Percentiles rank a stretch among this genome's conserved stretches.
These are phyloP conservation scores for Beris morrisii DNA, from an alignment of 2,888 invertebrate genomes.

Conservation along the genomic window DNA sequence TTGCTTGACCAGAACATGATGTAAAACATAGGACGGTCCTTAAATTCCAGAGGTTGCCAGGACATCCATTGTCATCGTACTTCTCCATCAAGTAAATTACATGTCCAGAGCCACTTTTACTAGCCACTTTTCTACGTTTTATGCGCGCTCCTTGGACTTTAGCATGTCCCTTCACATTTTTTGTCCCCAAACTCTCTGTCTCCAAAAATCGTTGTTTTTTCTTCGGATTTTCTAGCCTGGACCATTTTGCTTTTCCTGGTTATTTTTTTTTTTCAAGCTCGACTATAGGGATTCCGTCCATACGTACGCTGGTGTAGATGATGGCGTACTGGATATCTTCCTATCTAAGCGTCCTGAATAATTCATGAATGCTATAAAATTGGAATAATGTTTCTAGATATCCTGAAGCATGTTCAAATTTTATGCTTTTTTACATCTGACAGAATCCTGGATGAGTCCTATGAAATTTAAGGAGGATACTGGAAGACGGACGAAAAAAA, in stretches of 20 bases:
- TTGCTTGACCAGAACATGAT: no score
- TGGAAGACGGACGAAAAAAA: no score
- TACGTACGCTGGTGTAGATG: not conserved
- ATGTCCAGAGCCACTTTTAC: constrained; percentile 9
- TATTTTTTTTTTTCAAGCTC: no score
- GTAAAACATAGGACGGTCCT: no score
- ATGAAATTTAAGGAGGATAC: no score
- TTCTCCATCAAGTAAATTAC: constrained; percentile 17
- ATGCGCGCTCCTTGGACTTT: constrained; percentile 17
- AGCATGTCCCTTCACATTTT: not conserved
- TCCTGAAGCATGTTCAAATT: constrained; percentile 20
- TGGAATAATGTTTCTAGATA: constrained; percentile 23
- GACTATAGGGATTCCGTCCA: not conserved
- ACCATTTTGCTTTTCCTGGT: no score
- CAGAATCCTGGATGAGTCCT: constrained; percentile 3
- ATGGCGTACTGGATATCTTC: constrained; percentile 10
- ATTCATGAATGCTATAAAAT: constrained; percentile 23
- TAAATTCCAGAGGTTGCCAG: no score
- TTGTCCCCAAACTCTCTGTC: no score
- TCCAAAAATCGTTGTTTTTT: no score
- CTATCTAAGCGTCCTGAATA: constrained; percentile 8
- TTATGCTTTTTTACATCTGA: constrained; percentile 24
- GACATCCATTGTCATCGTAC: constrained; percentile 1
- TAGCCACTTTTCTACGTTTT: constrained; percentile 13
- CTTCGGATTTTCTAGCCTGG: no score